Evolutionary conservation across 92 coral and sea anemone genomes (phyloP), one percentile per base, ranked within the genome.

Genomic region (Metridium senile): DNA sequence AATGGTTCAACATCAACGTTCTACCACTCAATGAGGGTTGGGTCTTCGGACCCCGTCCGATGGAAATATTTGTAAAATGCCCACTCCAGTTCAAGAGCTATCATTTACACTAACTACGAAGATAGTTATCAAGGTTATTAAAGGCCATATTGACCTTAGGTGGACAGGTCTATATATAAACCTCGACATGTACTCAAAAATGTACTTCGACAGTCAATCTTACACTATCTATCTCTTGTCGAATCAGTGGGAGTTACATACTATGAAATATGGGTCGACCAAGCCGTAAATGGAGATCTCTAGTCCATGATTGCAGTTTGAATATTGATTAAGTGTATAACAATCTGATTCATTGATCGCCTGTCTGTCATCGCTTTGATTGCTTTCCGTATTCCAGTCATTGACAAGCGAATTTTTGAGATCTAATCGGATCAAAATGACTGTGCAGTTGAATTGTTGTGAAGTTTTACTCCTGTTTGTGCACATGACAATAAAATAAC

Each of bases 71-170:
- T 39, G 49, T 28, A 20, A 31, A 63, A 31, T 63, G 69, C 39
- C 69, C 45, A n/a, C 69, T 63, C 45, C 3, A 63, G n/a, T 63
- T 63, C 20, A 63, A 63, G 69, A 63, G 69, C 69, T 63, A 63
- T 63, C 69, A 63, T 11, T 63, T 16, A 11, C 31, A 16, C 18
- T 27, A 30, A 1, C 1, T 9, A 63, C 27, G 68, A 73, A 6
- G 65, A 33, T 73, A 26, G 33, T 57, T 73, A 73, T 27, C 49
- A 73, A 73, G 66, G 21, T 45, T 22, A 27, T 33, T 16, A 16
- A 58, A 21, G 33, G 18, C 78, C 68, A 30, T n/a, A 58, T 73
- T 73, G 78, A 73, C 78, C 78, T 57, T 28, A 63, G 66, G 31
- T 20, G 31, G 69, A 63, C 21, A 28, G n/a, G 20, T 28, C 43